Evolutionary conservation across 2,797 vertebrate species (phyloP).

Genomic region (Parauchenoglanis punctatus): DNA sequence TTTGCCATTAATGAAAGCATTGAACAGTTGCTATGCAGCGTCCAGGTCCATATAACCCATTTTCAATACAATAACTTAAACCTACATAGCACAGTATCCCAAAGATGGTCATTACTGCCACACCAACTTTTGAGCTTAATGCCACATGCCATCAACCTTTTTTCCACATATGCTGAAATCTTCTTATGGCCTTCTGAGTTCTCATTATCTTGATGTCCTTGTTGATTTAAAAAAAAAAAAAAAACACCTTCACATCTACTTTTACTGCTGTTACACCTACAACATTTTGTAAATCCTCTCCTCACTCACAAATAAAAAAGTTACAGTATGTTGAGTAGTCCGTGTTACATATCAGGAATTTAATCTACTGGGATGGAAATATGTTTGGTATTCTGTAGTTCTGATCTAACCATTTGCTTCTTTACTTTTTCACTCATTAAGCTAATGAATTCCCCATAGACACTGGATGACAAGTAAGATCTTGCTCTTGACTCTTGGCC

Average conservation of each 20-base stretch:
- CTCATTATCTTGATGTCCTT: background rate
- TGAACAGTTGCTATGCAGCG: background rate
- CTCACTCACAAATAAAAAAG: background rate
- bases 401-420: background rate
- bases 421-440: background rate
- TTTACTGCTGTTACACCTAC: background rate
- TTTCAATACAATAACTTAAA: background rate
- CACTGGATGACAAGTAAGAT: conserved; percentile 3
- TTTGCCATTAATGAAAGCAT: conserved; percentile 11
- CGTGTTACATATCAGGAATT: background rate
- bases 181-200: background rate
- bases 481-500: background rate
- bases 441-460: background rate
- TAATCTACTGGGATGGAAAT: background rate
- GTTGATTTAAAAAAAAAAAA: background rate
- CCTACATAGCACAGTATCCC: background rate
- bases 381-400: background rate
- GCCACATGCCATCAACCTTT: background rate
- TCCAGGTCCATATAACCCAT: background rate
- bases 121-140: background rate
- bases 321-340: background rate
- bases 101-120: background rate
- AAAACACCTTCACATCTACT: background rate
- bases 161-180: background rate
- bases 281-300: background rate